A percentile compares a stretch with the other conserved stretches of the same genome.
Evolutionary conservation across 2,888 invertebrate genomes (phyloP).

Genomic region (Philereme transversata): DNA sequence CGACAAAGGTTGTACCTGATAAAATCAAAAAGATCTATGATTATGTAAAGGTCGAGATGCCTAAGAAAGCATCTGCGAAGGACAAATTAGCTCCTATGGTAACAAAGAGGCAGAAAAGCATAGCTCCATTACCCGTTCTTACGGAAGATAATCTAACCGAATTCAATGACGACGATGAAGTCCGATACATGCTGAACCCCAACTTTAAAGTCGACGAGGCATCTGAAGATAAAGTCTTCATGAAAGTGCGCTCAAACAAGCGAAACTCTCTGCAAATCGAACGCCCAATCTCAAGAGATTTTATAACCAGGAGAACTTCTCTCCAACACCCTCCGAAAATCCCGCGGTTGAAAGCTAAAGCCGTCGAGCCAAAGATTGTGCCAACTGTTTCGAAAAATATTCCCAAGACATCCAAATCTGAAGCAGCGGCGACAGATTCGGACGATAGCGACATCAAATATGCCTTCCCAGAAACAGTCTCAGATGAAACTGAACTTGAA

Average conservation of each 20-base stretch:
- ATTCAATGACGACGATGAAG: constrained; percentile 71
- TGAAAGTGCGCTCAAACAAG: constrained; percentile 69
- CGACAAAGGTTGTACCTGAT: constrained; percentile 35
- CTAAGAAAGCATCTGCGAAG: constrained; percentile 56
- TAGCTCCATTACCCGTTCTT: constrained; percentile 36
- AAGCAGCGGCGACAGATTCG: constrained; percentile 64
- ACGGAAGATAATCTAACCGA: constrained; percentile 48
- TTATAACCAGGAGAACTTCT: constrained; percentile 67
- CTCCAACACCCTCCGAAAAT: constrained; percentile 72
- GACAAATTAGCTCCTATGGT: constrained; percentile 50
- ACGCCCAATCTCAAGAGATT: constrained; percentile 69
- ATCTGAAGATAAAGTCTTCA: constrained; percentile 59
- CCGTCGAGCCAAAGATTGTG: constrained; percentile 48
- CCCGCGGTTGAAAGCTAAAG: constrained; percentile 64
- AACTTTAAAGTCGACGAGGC: constrained; percentile 59
- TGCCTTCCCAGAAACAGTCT: constrained; percentile 64
- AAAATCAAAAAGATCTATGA: constrained; percentile 49
- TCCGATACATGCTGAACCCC: constrained; percentile 76
- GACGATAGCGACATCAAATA: constrained; percentile 78
- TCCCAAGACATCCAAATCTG: constrained; percentile 47
- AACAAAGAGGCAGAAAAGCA: constrained; percentile 58
- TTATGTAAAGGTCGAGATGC: constrained; percentile 43
- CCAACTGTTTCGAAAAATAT: constrained; percentile 42
- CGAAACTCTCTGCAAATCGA: constrained; percentile 73
- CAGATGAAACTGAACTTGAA: constrained; percentile 44